Base-by-base conservation (phyloP, 2,888 invertebrate genomes). In the Slavum lentiscoides region DNA sequence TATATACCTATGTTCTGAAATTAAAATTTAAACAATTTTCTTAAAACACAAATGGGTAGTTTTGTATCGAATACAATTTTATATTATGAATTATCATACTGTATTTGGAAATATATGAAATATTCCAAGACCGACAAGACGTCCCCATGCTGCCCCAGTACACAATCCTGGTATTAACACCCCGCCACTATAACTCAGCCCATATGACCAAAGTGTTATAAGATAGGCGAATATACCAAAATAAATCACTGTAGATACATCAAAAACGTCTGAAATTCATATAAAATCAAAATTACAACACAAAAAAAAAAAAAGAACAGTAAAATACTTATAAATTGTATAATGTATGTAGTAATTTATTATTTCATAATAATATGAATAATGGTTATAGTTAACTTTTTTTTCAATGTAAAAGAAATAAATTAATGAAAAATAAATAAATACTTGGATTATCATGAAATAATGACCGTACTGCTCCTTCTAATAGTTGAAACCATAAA, bases 401-500 rank as follows among this genome's bases (percentile, higher is more conserved):
- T 43, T 43, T 43, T 30, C 30, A 43, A 13, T 49, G 15, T 49
- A 3, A 49, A 49, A 49, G 49, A 49, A 49, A 49, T 30, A 49
- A 49, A 43, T 49, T 11, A 49, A 49, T 49, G 49, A 37, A 39
- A 23, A 43, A 19, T n/a, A 30, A 8, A 53, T 21, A 82, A 67
- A 58, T 85, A 90, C 95, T 94, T 84, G 92, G 90, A 0, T 94
- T 92, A 88, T 96, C 96, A 87, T 99, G 99, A 84, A 99, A 94
- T 43, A 99, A 89, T 17, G 95, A 94, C 37, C 94, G 91, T 0
- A 99, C 97, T 23, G 94, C 94, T 8, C 94, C 94, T 87, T 99
- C 99, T 0, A 99, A 98, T 5, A 97, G 97, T 88, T 97, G 97
- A 86, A 99, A 97, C 94, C 98, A 98, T 82, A 99, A 90, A 43